Percentiles rank a stretch among this genome's conserved stretches.
Conservation (phyloP, 2,888 invertebrate species). For the Netelia melanura region DNA sequence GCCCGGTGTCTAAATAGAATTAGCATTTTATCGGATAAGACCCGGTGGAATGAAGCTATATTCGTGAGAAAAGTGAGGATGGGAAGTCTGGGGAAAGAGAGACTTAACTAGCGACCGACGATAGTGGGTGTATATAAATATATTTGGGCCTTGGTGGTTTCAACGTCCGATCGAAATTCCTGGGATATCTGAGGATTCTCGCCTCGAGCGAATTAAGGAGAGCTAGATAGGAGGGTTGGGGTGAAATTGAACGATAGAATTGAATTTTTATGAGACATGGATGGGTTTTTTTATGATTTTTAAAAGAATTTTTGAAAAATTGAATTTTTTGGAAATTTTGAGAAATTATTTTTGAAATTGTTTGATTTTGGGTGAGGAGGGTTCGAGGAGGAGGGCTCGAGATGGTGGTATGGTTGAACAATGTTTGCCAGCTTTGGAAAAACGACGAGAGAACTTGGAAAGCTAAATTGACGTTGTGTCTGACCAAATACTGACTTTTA, state of each 20-base stretch:
- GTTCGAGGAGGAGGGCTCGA: no score
- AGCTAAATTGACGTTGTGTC: constrained; percentile 12
- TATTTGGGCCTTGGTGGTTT: neutral
- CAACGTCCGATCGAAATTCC: constrained; percentile 5
- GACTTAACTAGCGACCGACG: constrained; percentile 61
- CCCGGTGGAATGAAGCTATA: constrained; percentile 68
- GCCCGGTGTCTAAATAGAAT: constrained; percentile 73
- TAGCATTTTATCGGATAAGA: constrained; percentile 76
- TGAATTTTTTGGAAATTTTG: no score
- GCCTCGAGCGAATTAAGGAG: neutral
- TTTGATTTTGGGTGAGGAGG: no score
- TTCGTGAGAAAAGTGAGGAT: constrained; percentile 48
- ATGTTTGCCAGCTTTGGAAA: neutral
- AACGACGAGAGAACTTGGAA: neutral
- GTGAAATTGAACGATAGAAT: no score
- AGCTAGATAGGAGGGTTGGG: no score
- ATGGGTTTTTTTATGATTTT: neutral
- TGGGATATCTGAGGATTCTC: constrained; percentile 29
- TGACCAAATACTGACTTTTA: constrained; percentile 35
- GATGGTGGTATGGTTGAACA: no score
- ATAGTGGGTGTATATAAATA: constrained; percentile 19
- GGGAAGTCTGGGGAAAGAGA: constrained; percentile 25
- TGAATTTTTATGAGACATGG: no score
- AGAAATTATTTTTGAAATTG: no score
- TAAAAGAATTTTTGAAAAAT: no score